Base-by-base conservation (phyloP, 2,888 invertebrate species). In the Orchestes rusci region DNA sequence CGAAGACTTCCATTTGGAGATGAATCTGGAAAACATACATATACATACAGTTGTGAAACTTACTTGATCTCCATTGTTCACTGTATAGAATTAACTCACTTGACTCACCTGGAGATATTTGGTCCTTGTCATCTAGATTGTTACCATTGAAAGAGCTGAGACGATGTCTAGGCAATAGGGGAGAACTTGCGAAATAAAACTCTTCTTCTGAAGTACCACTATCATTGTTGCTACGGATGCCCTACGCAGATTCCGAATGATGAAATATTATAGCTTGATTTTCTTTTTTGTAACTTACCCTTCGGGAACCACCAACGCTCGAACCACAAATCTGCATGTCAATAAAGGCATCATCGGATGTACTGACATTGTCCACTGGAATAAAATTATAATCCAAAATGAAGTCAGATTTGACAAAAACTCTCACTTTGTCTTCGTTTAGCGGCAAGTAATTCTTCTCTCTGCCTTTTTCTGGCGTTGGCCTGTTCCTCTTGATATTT, bases 1-100 rank as follows among this genome's bases (percentile, higher is more conserved):
- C 91, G 75, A 28, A 92, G 70, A 53, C 90, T 91, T 20, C 92
- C 92, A 53, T 87, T 91, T 10, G 92, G 92, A 3, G 92, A 92
- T 29, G 90, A 82, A 62, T 92, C 91, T 75, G 68, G 44, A 46
- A 45, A 36, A 42, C 23, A 16, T 8, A 41, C 37, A 36, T 38
- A 2, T 35, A 36, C n/a, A 27, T 12, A 16, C 16, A n/a, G n/a
- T n/a, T 2, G 15, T 2, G 18, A 27, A 12, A 16, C 13, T 8
- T 19, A n/a, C n/a, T n/a, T n/a, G n/a, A n/a, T n/a, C n/a, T n/a
- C n/a, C n/a, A n/a, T n/a, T n/a, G n/a, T n/a, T n/a, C n/a, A n/a
- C n/a, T n/a, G n/a, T n/a, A n/a, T 36, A 13, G 23, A 10, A n/a
- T 27, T 27, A 27, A 19, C 19, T 23, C 3, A 7, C 15, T 20